These are phyloP conservation scores for Parasteatoda lunata DNA, from an alignment of 2,888 invertebrate genomes.

Conservation along the genomic window DNA sequence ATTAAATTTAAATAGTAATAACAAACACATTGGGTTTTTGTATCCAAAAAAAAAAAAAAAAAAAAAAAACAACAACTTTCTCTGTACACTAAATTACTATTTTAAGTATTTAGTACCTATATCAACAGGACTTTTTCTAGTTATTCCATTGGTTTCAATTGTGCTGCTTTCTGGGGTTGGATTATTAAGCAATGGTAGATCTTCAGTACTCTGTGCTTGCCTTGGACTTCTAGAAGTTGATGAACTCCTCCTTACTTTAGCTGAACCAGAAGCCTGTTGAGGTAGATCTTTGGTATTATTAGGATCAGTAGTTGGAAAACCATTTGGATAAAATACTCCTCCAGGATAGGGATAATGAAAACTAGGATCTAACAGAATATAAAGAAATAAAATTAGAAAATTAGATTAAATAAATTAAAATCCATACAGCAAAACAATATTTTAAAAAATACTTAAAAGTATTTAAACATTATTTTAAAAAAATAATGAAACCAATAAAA, in stretches of 20 bases:
- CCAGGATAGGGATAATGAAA: conserved; percentile 56
- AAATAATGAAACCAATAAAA: too few relatives aligned
- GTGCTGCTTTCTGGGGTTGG: not conserved
- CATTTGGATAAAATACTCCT: conserved; percentile 70
- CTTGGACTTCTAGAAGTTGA: conserved; percentile 13
- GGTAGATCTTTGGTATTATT: conserved; percentile 33
- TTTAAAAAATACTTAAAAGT: too few relatives aligned
- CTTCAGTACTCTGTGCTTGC: conserved; percentile 23
- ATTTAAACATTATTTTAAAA: too few relatives aligned
- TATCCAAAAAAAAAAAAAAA: too few relatives aligned
- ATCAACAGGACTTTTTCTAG: not conserved
- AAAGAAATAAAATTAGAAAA: not conserved
- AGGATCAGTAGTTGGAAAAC: conserved; percentile 42
- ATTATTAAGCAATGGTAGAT: not conserved
- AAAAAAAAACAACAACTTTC: too few relatives aligned
- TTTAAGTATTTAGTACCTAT: not conserved
- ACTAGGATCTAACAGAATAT: conserved; percentile 40
- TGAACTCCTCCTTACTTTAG: conserved; percentile 28
- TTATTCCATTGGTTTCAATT: not conserved
- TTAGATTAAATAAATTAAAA: too few relatives aligned
- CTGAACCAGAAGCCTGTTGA: conserved; percentile 15
- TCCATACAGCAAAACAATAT: too few relatives aligned
- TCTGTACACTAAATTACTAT: not conserved
- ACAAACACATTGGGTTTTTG: too few relatives aligned
- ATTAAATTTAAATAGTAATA: too few relatives aligned